Evolutionary conservation across 2,113 vertebrate species (phyloP).

Genomic region (Otocyon megalotis): DNA sequence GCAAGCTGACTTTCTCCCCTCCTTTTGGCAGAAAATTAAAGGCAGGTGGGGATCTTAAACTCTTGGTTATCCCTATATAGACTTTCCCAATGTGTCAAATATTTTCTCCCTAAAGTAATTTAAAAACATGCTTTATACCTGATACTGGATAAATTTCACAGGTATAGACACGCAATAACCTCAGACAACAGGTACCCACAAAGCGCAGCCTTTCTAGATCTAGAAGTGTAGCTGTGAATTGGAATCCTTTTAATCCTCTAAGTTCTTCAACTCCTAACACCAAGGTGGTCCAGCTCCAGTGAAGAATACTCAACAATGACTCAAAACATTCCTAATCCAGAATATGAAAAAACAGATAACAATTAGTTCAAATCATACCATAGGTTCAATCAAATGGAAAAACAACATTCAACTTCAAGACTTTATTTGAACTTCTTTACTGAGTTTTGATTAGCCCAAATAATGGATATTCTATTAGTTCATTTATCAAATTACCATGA

Average conservation of each 20-base stretch:
- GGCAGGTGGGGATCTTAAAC: neutral
- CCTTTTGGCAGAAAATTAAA: neutral
- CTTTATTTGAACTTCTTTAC: slow-evolving; percentile 20
- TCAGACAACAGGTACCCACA: slow-evolving; percentile 97
- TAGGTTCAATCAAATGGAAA: neutral
- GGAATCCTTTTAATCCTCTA: slow-evolving; percentile 97
- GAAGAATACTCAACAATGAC: slow-evolving; percentile 96
- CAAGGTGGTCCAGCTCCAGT: slow-evolving; percentile 99
- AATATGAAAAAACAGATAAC: slow-evolving; percentile 42
- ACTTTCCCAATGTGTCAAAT: slow-evolving; percentile 12
- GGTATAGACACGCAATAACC: slow-evolving; percentile 97
- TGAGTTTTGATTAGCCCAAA: slow-evolving; percentile 34
- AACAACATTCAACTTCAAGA: neutral
- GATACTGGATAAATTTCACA: slow-evolving; percentile 99
- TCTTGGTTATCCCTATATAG: neutral
- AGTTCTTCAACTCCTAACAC: slow-evolving; percentile 98
- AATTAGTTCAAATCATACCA: slow-evolving; percentile 46
- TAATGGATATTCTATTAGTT: neutral
- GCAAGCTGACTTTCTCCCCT: neutral
- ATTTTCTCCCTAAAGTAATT: slow-evolving; percentile 40
- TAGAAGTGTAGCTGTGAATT: slow-evolving; percentile 97
- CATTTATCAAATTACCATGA: slow-evolving; percentile 13
- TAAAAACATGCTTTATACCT: slow-evolving; percentile 87
- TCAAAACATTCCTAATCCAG: slow-evolving; percentile 96
- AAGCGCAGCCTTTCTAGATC: slow-evolving; percentile 98